Conservation (phyloP, 2,797 vertebrate genomes). For the Heteromormyrus szaboi region DNA sequence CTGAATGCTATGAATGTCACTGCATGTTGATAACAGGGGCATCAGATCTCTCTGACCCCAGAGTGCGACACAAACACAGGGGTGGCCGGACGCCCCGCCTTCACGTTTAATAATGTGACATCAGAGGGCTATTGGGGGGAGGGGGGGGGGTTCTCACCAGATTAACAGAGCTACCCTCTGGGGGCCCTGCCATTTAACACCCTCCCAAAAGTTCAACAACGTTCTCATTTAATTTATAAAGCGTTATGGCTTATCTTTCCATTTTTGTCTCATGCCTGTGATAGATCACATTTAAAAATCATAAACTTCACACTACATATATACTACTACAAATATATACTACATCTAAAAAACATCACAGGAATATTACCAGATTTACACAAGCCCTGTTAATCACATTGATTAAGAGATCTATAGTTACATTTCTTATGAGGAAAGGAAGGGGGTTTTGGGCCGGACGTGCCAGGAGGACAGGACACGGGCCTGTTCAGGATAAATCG, state of each 20-base stretch:
- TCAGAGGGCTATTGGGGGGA: conserved; percentile 46
- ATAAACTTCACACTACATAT: neutral
- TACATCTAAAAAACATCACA: neutral
- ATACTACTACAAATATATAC: neutral
- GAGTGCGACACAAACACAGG: conserved; percentile 20
- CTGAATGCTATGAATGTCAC: neutral
- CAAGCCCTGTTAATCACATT: neutral
- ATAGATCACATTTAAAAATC: neutral
- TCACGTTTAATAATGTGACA: conserved; percentile 47
- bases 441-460: neutral
- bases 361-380: neutral
- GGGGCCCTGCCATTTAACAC: neutral
- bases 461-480: neutral
- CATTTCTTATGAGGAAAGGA: neutral
- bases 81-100: conserved; percentile 25
- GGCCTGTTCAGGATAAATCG: neutral
- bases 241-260: neutral
- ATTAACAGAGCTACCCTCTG: conserved; percentile 26
- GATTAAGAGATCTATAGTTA: neutral
- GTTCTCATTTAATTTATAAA: neutral
- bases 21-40: neutral
- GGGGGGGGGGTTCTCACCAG: conserved; percentile 31
- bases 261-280: neutral
- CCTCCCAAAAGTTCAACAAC: neutral
- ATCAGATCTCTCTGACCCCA: neutral